phyloP scores from a whole-genome alignment of 2,888 invertebrate genomes.

The Bedellia somnulentella region DNA sequence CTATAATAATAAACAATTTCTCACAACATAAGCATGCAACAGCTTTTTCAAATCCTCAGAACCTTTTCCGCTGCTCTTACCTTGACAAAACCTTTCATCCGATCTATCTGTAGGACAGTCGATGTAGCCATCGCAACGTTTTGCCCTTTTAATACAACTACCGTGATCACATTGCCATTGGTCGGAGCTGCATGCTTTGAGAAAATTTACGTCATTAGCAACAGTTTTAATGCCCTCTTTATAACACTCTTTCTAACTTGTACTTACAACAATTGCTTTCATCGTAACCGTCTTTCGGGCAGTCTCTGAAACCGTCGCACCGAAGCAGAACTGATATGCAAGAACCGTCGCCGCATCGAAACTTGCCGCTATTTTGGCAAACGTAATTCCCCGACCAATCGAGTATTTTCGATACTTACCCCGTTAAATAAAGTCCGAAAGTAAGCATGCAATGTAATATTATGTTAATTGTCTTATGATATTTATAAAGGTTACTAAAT shows the following conservation, averaged over 20 bases:
- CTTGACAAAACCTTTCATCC: slow-evolving; percentile 72
- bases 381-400: slow-evolving; percentile 36
- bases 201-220: slow-evolving; percentile 9
- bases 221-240: neutral
- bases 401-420: slow-evolving; percentile 33
- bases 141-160: slow-evolving; percentile 61
- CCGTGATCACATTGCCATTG: slow-evolving; percentile 78
- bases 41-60: too few species aligned
- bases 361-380: slow-evolving; percentile 56
- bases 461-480: too few species aligned
- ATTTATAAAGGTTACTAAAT: too few species aligned
- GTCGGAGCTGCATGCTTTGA: slow-evolving; percentile 66
- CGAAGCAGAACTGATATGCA: slow-evolving; percentile 70
- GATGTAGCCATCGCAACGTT: slow-evolving; percentile 66
- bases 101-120: slow-evolving; percentile 73
- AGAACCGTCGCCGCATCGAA: slow-evolving; percentile 72
- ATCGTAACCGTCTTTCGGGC: slow-evolving; percentile 66
- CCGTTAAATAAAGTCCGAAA: slow-evolving; percentile 16
- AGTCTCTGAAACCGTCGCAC: slow-evolving; percentile 76
- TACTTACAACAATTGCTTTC: slow-evolving; percentile 67
- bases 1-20: too few species aligned
- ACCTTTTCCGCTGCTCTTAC: too few species aligned
- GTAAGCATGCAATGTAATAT: slow-evolving; percentile 29
- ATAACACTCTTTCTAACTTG: neutral
- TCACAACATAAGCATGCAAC: too few species aligned